These are phyloP conservation scores for Holothuria scabra DNA, from an alignment of 53 echinoderm and acorn worm species.

Conservation along the genomic window DNA sequence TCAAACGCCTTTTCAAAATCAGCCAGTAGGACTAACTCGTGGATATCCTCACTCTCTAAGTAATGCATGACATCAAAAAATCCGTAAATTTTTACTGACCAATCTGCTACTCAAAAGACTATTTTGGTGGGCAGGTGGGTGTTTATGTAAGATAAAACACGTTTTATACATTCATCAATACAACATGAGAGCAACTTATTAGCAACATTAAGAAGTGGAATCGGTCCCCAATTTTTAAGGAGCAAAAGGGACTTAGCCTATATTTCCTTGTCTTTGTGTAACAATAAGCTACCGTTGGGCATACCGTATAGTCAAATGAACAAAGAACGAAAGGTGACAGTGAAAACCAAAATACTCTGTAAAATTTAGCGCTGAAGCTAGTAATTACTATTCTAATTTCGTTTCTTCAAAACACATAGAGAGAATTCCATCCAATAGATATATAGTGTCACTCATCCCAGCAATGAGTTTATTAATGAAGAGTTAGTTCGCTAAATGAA, in stretches of 20 bases:
- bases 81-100: too few species aligned
- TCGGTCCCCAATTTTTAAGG: conserved; percentile 66
- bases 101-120: too few species aligned
- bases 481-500: background rate
- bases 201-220: conserved; percentile 50
- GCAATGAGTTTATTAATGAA: background rate
- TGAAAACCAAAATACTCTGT: conserved; percentile 30
- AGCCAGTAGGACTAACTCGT: too few species aligned
- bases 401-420: background rate
- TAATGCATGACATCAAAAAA: background rate
- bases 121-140: too few species aligned
- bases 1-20: too few species aligned
- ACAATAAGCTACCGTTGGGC: conserved; percentile 37
- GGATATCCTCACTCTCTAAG: too few species aligned
- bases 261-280: conserved; percentile 51
- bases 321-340: conserved; percentile 16
- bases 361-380: conserved; percentile 59
- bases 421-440: background rate
- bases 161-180: conserved; percentile 44
- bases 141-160: conserved; percentile 7
- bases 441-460: background rate
- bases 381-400: conserved; percentile 43
- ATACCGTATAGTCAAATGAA: conserved; percentile 43
- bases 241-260: conserved; percentile 44
- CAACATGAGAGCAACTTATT: conserved; percentile 20